Evolutionary conservation across 2,113 vertebrate species (phyloP), one percentile per base, ranked within the genome.

Genomic region (Tricholaema leucomelas): DNA sequence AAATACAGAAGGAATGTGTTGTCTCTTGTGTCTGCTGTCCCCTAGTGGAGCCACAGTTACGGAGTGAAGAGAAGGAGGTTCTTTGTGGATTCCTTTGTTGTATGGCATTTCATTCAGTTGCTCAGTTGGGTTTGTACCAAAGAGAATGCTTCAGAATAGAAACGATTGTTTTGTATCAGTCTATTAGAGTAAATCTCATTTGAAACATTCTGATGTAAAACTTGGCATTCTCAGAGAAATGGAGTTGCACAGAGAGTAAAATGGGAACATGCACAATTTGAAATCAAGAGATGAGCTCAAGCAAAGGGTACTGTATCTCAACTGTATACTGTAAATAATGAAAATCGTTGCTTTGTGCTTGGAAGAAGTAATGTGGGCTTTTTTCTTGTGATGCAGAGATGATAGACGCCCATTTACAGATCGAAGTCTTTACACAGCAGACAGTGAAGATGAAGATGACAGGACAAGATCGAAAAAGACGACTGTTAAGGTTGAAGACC

Each of bases 401-500:
- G 97, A 97, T 82, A 97, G 97, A 91, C 95, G 96, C 15, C 97
- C 95, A 4, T 97, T 97, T 58, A 92, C 90, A 91, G 98, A 98
- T 96, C 97, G 96, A 63, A 98, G 96, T 84, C 92, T 97, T 67
- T 97, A 97, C 90, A 97, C 97, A 71, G 97, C 96, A 59, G 97
- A 98, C 24, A 98, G 97, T 73, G 98, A 98, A 93, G 97, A 97
- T 61, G 98, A 98, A 92, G 97, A 98, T 70, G 98, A 98, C 73
- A 93, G 91, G 59, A 87, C 90, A 56, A 97, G 96, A 81, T 96
- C 96, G 4, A 97, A 96, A 89, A 96, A 97, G 77, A 59, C 70
- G 31, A 55, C 92, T 77, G 77, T 97, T 63, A 98, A 98, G 52
- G 84, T 94, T 65, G 98, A 98, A 97, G 79, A 82, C 5, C 98